phyloP scores from a whole-genome alignment of 2,797 vertebrate species.

The Leptoclinus maculatus region DNA sequence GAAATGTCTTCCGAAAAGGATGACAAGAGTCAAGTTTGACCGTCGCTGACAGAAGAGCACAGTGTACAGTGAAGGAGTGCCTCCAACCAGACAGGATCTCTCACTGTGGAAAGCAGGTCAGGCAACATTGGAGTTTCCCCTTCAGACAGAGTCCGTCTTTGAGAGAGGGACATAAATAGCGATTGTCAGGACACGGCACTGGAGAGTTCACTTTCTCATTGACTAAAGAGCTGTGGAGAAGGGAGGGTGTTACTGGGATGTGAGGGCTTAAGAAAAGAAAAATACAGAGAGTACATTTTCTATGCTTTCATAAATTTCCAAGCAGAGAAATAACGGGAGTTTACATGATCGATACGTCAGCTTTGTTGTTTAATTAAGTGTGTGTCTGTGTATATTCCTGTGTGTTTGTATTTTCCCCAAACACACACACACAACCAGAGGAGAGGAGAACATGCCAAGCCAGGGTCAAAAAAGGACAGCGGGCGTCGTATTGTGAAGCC shows the following conservation, averaged over 20 bases:
- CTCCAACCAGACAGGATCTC: slow-evolving; percentile 60
- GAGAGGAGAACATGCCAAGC: background rate
- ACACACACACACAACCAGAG: slow-evolving; percentile 17
- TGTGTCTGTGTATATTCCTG: slow-evolving; percentile 18
- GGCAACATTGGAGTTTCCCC: slow-evolving; percentile 69
- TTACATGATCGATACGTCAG: background rate
- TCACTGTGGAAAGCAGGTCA: slow-evolving; percentile 72
- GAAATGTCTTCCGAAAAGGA: slow-evolving; percentile 35
- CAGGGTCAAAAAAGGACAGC: background rate
- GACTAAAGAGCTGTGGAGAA: slow-evolving; percentile 42
- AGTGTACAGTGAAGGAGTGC: slow-evolving; percentile 44
- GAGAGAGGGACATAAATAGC: slow-evolving; percentile 65
- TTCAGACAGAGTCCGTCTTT: slow-evolving; percentile 63
- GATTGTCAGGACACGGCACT: slow-evolving; percentile 52
- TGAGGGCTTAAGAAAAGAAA: slow-evolving; percentile 16
- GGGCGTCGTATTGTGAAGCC: background rate
- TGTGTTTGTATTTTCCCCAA: background rate
- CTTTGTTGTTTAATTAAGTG: background rate
- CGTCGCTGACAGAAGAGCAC: slow-evolving; percentile 39
- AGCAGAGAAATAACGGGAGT: background rate
- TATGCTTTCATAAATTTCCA: background rate
- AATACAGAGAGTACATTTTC: background rate
- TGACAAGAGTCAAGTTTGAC: slow-evolving; percentile 40
- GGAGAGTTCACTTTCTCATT: slow-evolving; percentile 59
- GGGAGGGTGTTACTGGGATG: slow-evolving; percentile 19